Conservation (phyloP, 2,797 vertebrate genomes). For the Bucorvus abyssinicus region DNA sequence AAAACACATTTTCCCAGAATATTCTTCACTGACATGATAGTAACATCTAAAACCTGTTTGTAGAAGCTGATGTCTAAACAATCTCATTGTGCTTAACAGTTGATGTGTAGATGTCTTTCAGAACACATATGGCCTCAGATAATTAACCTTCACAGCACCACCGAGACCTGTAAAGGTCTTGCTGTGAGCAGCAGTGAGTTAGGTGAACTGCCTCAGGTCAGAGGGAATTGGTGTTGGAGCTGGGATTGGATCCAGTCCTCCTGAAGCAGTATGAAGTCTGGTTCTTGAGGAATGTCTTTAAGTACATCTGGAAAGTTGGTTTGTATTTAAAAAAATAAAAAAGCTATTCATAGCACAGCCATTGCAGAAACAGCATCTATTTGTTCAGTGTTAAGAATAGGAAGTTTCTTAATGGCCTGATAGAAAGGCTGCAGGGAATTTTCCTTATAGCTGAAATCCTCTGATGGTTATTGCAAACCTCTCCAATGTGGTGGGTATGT, state of each 20-base stretch:
- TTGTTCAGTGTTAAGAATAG: background rate
- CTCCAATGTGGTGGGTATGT: background rate
- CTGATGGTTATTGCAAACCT: background rate
- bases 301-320: background rate
- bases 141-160: background rate
- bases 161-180: background rate
- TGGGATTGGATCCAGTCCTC: background rate
- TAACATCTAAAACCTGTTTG: background rate
- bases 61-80: background rate
- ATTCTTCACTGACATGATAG: background rate
- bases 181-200: background rate
- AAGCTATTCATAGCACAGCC: background rate
- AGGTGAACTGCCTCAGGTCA: background rate
- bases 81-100: background rate
- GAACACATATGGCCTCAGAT: background rate
- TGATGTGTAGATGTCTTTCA: background rate
- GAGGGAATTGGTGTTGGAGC: background rate
- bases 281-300: background rate
- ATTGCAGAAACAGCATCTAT: background rate
- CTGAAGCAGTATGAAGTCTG: background rate
- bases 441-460: background rate
- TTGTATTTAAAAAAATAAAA: background rate
- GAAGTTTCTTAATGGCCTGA: background rate
- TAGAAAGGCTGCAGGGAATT: constrained; percentile 1
- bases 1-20: background rate